phyloP scores from a whole-genome alignment of 2,113 vertebrate genomes.

The Nettapus auritus region DNA sequence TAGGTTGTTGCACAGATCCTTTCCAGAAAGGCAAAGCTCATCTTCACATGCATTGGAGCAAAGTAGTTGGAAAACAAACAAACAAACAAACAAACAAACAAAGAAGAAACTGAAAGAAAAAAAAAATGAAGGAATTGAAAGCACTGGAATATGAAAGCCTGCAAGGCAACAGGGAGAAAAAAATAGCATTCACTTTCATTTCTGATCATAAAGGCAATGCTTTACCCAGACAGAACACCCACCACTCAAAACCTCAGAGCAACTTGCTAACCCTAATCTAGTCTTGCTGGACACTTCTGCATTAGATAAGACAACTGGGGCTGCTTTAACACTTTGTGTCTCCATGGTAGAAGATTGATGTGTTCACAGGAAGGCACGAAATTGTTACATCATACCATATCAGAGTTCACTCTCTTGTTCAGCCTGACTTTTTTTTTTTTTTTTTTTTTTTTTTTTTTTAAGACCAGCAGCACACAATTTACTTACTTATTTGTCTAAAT shows the following conservation, averaged over 20 bases:
- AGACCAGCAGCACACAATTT: neutral
- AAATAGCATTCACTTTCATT: neutral
- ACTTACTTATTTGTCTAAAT: neutral
- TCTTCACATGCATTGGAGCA: neutral
- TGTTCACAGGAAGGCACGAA: neutral
- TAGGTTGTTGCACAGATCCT: neutral
- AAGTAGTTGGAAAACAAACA: neutral
- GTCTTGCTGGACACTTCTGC: neutral
- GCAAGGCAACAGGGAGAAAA: neutral
- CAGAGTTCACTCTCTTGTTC: neutral
- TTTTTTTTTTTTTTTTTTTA: neutral
- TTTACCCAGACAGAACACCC: neutral
- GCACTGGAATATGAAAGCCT: neutral
- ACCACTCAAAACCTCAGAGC: neutral
- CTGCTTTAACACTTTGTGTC: neutral
- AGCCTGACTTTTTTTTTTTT: neutral
- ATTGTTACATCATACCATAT: neutral
- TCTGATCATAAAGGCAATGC: neutral
- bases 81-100: neutral
- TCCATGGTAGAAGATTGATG: neutral
- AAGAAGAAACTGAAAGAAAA: neutral
- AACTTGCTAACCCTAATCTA: neutral
- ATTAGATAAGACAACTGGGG: neutral
- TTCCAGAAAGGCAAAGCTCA: constrained; percentile 2
- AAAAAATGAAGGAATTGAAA: neutral